A percentile compares a stretch with the other conserved stretches of the same genome.
phyloP scores from a whole-genome alignment of 1,140 invertebrate species.

The Diorhabda sublineata region DNA sequence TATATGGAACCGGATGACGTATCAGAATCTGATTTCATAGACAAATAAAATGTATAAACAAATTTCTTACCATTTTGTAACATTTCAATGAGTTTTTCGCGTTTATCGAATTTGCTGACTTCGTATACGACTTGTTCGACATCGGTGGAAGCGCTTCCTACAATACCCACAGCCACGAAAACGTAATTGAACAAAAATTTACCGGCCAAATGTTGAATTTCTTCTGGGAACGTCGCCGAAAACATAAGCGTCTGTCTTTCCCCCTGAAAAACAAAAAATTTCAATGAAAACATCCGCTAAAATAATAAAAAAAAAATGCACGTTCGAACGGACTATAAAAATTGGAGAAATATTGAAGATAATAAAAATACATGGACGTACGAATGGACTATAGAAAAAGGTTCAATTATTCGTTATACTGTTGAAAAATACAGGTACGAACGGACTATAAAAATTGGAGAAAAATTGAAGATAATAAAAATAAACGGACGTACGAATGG shows the following conservation, averaged over 20 bases:
- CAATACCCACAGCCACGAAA: constrained; percentile 79
- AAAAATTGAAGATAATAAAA: too few species aligned
- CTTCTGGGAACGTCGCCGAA: constrained; percentile 84
- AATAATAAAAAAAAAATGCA: not conserved
- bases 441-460: too few species aligned
- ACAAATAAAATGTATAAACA: too few species aligned
- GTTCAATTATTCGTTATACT: too few species aligned
- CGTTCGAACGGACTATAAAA: too few species aligned
- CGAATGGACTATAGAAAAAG: too few species aligned
- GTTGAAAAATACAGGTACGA: too few species aligned
- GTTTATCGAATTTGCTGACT: constrained; percentile 71
- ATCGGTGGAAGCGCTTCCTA: constrained; percentile 87
- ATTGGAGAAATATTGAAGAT: too few species aligned
- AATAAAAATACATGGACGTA: too few species aligned
- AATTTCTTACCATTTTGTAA: constrained; percentile 54
- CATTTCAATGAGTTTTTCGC: constrained; percentile 66
- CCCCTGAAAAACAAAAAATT: constrained; percentile 45
- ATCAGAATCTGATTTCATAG: too few species aligned
- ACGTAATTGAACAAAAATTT: constrained; percentile 76
- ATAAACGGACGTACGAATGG: too few species aligned
- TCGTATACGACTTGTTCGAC: constrained; percentile 80
- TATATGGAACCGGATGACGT: too few species aligned
- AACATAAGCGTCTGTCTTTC: constrained; percentile 86
- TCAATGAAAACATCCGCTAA: not conserved
- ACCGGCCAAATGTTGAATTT: constrained; percentile 73